phyloP scores from a whole-genome alignment of 2,888 invertebrate genomes.

The Diadegma fenestrale region DNA sequence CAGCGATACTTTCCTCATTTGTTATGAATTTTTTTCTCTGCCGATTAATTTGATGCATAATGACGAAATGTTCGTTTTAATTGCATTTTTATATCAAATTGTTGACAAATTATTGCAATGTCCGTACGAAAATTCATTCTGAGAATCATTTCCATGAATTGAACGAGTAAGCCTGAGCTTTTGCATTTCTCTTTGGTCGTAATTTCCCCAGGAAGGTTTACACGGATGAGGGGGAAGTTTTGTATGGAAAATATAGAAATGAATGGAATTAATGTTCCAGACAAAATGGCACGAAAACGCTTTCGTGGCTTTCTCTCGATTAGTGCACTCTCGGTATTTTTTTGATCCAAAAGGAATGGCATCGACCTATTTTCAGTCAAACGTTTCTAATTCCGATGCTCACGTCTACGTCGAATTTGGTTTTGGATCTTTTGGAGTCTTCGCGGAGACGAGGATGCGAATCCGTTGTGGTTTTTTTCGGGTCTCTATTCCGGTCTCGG shows the following conservation, averaged over 20 bases:
- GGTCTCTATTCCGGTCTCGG: conserved; percentile 58
- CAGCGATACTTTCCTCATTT: neutral
- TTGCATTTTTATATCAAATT: neutral
- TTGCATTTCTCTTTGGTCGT: neutral
- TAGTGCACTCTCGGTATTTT: neutral
- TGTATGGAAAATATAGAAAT: neutral
- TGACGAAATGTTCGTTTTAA: neutral
- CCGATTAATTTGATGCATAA: neutral
- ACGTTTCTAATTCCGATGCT: conserved; percentile 47
- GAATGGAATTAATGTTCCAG: neutral
- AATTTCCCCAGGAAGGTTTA: neutral
- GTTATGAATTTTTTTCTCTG: neutral
- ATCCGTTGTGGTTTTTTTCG: neutral
- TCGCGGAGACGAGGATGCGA: neutral
- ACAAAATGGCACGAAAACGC: neutral
- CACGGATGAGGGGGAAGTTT: neutral
- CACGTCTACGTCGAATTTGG: neutral
- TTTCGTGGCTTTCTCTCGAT: neutral
- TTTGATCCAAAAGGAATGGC: conserved; percentile 20
- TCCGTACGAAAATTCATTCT: neutral
- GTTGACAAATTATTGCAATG: neutral
- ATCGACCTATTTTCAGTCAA: conserved; percentile 55
- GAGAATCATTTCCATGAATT: neutral
- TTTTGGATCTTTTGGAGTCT: conserved; percentile 17
- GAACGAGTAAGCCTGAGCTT: neutral